Percentiles rank a stretch among this genome's conserved stretches.
phyloP scores from a whole-genome alignment of 2,797 vertebrate genomes.

The Lycodopsis pacificus region DNA sequence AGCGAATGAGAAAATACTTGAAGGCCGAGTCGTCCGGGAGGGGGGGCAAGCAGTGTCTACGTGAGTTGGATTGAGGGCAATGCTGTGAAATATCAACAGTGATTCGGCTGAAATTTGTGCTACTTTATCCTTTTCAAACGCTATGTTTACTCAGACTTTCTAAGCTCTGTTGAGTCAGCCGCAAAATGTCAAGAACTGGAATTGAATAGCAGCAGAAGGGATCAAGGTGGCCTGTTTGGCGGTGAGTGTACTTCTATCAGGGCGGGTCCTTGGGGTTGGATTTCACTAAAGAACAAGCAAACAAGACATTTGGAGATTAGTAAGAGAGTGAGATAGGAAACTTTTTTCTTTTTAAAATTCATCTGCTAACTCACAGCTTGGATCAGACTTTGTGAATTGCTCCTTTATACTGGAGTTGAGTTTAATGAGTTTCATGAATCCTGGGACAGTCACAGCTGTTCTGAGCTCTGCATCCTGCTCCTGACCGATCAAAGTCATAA shows the following conservation, averaged over 20 bases:
- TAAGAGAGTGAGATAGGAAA: background rate
- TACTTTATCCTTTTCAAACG: constrained; percentile 44
- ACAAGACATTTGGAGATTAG: constrained; percentile 26
- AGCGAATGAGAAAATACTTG: constrained; percentile 63
- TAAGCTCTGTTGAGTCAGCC: constrained; percentile 40
- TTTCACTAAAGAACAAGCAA: constrained; percentile 24
- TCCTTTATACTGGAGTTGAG: background rate
- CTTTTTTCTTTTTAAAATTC: background rate
- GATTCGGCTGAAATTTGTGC: constrained; percentile 53
- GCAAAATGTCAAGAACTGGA: constrained; percentile 58
- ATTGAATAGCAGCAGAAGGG: constrained; percentile 47
- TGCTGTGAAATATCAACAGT: constrained; percentile 51
- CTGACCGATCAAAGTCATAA: constrained; percentile 10
- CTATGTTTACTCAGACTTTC: constrained; percentile 54
- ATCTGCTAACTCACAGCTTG: background rate
- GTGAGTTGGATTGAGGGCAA: constrained; percentile 53
- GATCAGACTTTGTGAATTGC: constrained; percentile 7
- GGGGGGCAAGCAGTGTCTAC: background rate
- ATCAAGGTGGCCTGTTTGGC: constrained; percentile 13
- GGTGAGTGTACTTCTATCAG: constrained; percentile 17
- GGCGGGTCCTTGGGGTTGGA: background rate
- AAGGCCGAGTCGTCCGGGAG: constrained; percentile 20
- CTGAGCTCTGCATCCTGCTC: constrained; percentile 18
- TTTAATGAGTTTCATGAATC: constrained; percentile 23
- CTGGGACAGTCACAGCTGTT: constrained; percentile 42